Conservation (phyloP, 1,140 invertebrate genomes). For the Eciton burchellii region DNA sequence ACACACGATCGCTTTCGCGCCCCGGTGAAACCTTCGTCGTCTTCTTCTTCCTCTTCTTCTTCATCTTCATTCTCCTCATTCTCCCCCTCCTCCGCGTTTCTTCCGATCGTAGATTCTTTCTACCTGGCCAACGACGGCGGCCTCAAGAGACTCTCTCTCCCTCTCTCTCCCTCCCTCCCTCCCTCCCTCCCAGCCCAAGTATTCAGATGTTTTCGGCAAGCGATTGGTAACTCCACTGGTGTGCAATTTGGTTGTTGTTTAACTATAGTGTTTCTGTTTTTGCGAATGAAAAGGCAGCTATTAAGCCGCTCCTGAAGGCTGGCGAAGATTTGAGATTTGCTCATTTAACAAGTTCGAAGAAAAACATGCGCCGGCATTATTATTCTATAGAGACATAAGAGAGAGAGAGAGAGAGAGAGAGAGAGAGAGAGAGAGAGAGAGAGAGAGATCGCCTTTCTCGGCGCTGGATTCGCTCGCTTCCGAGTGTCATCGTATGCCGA, state of each 20-base stretch:
- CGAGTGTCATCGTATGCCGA: too few species aligned
- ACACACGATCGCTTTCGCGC: constrained; percentile 81
- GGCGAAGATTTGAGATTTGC: background rate
- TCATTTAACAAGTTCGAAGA: constrained; percentile 9
- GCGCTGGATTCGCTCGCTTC: too few species aligned
- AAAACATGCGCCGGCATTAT: background rate
- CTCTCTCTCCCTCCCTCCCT: too few species aligned
- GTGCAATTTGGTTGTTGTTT: constrained; percentile 20
- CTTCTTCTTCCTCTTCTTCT: constrained; percentile 33
- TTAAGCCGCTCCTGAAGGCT: background rate
- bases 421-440: too few species aligned
- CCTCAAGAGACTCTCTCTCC: constrained; percentile 43
- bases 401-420: too few species aligned
- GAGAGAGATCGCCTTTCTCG: too few species aligned
- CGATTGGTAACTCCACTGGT: background rate
- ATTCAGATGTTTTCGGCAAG: constrained; percentile 22
- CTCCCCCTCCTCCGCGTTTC: constrained; percentile 37
- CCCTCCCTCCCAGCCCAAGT: too few species aligned
- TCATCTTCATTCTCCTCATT: constrained; percentile 20
- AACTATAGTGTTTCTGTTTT: background rate
- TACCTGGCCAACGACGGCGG: constrained; percentile 38
- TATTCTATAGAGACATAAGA: background rate
- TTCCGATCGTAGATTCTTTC: constrained; percentile 28
- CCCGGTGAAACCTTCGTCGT: constrained; percentile 68
- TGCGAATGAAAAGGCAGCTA: background rate